Percentiles rank a stretch among this genome's conserved stretches.
Conservation (phyloP, 1,140 invertebrate genomes). For the Cataglyphis hispanica region DNA sequence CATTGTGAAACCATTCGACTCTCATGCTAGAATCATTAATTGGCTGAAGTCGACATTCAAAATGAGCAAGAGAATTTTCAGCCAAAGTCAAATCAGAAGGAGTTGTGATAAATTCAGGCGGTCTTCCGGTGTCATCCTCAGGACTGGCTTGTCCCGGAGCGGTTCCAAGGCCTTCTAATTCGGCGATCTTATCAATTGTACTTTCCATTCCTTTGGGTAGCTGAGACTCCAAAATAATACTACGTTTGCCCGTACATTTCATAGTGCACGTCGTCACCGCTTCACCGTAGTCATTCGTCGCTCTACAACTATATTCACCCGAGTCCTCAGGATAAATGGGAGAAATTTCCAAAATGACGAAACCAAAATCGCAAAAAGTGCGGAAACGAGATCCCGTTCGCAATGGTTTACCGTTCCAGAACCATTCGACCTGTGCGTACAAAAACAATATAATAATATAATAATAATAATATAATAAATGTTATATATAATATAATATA, state of each 20-base stretch:
- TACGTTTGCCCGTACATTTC: conserved; percentile 96
- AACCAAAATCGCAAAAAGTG: conserved; percentile 98
- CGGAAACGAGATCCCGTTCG: conserved; percentile 96
- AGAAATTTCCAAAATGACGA: conserved; percentile 97
- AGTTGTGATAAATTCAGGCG: conserved; percentile 96
- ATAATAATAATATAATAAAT: conserved; percentile 51
- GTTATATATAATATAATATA: background rate
- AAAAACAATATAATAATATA: conserved; percentile 29
- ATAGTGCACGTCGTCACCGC: conserved; percentile 96
- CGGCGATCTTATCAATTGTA: conserved; percentile 97
- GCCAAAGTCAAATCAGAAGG: conserved; percentile 93
- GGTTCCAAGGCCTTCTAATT: conserved; percentile 94
- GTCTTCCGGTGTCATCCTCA: conserved; percentile 95
- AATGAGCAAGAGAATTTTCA: conserved; percentile 96
- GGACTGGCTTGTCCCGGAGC: conserved; percentile 88
- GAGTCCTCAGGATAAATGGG: conserved; percentile 98
- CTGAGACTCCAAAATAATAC: conserved; percentile 96
- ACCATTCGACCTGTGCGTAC: conserved; percentile 94
- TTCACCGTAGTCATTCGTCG: conserved; percentile 96
- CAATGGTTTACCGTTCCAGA: conserved; percentile 96
- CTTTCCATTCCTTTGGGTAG: conserved; percentile 96
- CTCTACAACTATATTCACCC: conserved; percentile 97
- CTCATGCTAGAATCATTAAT: conserved; percentile 96
- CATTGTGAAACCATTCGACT: conserved; percentile 99
- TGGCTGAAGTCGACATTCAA: conserved; percentile 96